Base-by-base conservation (phyloP, 1,140 invertebrate species). In the Drosophila mauritiana region DNA sequence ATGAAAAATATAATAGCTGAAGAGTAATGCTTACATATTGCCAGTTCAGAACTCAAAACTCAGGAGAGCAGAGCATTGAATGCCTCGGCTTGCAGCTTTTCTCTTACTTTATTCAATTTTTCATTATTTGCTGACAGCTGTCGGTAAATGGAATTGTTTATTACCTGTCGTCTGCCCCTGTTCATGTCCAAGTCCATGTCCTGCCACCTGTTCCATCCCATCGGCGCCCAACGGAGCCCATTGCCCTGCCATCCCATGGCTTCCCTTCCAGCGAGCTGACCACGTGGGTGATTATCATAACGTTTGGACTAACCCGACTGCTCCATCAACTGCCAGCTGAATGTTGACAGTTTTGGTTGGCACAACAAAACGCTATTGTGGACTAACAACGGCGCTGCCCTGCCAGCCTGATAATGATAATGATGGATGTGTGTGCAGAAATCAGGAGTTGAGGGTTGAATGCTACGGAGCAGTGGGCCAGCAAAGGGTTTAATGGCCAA, bases 121-220 rank as follows among this genome's bases (percentile, higher is more conserved):
- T 88, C 84, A 88, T 80, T 80, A 83, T 88, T 88, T 80, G 83
- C 77, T 80, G 83, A 88, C 83, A 88, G 84, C 76, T 89, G 83
- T 89, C 83, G 80, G 80, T 88, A 88, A 88, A 88, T 88, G 83
- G 84, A 89, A 88, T 88, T 88, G 83, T 88, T 88, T 83, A 88
- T 88, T 88, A 88, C 80, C 83, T 86, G 83, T 58, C 70, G 53
- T 52, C 56, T 58, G 67, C 43, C 56, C 65, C 42, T 76, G 54
- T 68, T 45, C 62, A 46, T 40, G 36, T 56, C 43, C 59, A 59
- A 3, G 54, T 63, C 25, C 59, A 63, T 63, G 59, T 63, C 54
- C 70, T 51, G 46, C 39, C 56, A 31, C 20, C 39, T 54, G 62
- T 12, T 65, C 5, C 59, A 57, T 57, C 25, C 56, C 17, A 61